These are phyloP conservation scores for Laspeyria flexula DNA, from an alignment of 2,888 invertebrate genomes.

Conservation along the genomic window DNA sequence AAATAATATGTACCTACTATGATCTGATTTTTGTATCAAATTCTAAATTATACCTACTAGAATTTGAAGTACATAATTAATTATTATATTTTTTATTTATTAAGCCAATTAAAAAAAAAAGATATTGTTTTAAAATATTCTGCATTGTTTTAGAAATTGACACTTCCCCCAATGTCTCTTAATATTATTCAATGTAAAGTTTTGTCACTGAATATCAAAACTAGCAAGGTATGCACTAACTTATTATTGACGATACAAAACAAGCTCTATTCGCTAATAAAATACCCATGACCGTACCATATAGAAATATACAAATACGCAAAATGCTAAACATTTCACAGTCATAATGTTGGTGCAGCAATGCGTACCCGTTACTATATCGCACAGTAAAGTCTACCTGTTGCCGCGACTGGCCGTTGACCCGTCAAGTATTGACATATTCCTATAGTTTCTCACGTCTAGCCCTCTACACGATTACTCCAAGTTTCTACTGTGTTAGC, in stretches of 20 bases:
- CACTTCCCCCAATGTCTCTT: too few relatives aligned
- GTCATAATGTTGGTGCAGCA: slow-evolving; percentile 40
- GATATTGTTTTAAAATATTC: too few relatives aligned
- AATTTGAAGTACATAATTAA: too few relatives aligned
- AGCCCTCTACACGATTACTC: slow-evolving; percentile 64
- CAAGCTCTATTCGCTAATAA: neutral
- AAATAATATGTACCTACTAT: too few relatives aligned
- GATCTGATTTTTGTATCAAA: too few relatives aligned
- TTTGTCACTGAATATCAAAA: neutral
- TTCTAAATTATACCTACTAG: too few relatives aligned
- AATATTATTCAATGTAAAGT: too few relatives aligned
- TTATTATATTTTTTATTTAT: too few relatives aligned
- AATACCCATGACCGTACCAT: slow-evolving; percentile 8
- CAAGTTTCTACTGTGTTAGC: slow-evolving; percentile 61
- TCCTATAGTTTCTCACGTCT: slow-evolving; percentile 84
- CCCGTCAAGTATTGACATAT: slow-evolving; percentile 85
- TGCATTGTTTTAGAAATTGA: too few relatives aligned
- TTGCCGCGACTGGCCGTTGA: slow-evolving; percentile 79
- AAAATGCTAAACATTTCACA: slow-evolving; percentile 39
- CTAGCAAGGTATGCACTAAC: neutral
- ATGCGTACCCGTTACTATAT: slow-evolving; percentile 68
- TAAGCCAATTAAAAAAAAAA: too few relatives aligned
- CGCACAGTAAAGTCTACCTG: slow-evolving; percentile 71
- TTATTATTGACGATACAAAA: neutral
- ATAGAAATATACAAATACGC: slow-evolving; percentile 25